A percentile compares a stretch with the other conserved stretches of the same genome.
These are phyloP conservation scores for Fundulus diaphanus DNA, from an alignment of 2,797 vertebrate genomes.

Conservation along the genomic window DNA sequence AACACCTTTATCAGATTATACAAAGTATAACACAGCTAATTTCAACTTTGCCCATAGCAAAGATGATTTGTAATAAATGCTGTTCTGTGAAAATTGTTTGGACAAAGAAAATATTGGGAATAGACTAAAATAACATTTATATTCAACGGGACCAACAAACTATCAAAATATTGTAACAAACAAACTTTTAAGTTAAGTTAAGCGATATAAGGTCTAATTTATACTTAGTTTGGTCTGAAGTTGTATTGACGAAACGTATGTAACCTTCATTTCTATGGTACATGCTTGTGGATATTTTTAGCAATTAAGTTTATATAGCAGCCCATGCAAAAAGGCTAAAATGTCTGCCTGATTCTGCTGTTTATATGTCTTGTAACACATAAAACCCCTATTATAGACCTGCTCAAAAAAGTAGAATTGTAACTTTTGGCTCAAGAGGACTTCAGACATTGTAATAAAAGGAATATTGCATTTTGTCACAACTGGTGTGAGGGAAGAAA, in stretches of 20 bases:
- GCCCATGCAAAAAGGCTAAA: not conserved
- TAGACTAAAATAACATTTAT: not conserved
- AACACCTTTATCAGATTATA: too few species aligned
- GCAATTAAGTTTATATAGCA: not conserved
- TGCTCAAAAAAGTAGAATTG: not conserved
- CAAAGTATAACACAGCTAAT: too few species aligned
- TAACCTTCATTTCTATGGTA: not conserved
- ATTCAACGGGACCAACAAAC: not conserved
- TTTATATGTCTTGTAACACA: not conserved
- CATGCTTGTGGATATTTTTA: not conserved
- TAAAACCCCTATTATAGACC: not conserved
- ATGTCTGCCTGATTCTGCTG: not conserved
- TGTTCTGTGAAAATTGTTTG: not conserved
- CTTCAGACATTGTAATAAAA: constrained; percentile 12
- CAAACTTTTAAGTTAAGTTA: not conserved
- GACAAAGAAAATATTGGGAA: not conserved
- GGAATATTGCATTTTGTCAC: constrained; percentile 4
- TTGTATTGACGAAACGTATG: not conserved
- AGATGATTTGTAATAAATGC: not conserved
- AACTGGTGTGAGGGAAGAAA: constrained; percentile 16
- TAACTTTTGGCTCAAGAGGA: not conserved
- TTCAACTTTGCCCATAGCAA: too few species aligned
- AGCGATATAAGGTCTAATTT: not conserved
- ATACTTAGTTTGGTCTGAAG: not conserved
- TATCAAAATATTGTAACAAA: not conserved